A percentile compares a stretch with the other conserved stretches of the same genome.
These are phyloP conservation scores for Embiotoca jacksoni DNA, from an alignment of 2,113 vertebrate species.

Conservation along the genomic window DNA sequence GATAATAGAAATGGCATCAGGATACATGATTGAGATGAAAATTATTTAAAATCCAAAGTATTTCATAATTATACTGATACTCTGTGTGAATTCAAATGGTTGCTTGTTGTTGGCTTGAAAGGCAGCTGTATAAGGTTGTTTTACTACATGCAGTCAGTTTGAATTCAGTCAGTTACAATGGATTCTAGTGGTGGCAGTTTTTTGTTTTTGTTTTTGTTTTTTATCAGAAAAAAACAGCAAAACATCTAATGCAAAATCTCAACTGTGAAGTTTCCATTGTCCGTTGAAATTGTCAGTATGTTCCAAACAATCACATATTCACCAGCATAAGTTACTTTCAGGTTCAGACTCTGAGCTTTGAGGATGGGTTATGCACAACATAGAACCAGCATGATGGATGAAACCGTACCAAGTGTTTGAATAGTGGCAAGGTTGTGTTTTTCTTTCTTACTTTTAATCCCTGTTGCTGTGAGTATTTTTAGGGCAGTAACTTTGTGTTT, in stretches of 20 bases:
- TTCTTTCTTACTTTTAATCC: constrained; percentile 3
- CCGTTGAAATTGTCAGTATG: not conserved
- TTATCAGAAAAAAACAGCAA: not conserved
- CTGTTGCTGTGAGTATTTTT: constrained; percentile 39
- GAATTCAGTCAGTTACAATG: not conserved
- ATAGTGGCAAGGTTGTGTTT: constrained; percentile 38
- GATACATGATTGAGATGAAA: too few species aligned
- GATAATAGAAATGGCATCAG: too few species aligned
- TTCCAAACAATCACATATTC: not conserved
- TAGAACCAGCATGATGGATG: constrained; percentile 25
- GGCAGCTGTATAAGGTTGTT: not conserved
- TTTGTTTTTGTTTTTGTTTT: not conserved
- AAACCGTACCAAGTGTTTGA: constrained; percentile 25
- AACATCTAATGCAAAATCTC: not conserved
- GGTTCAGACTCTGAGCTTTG: constrained; percentile 10
- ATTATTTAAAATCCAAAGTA: too few species aligned
- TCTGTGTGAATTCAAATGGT: too few species aligned
- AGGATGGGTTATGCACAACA: not conserved
- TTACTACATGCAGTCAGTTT: not conserved
- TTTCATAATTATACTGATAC: too few species aligned
- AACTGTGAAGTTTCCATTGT: constrained; percentile 6
- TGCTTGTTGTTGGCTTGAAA: too few species aligned
- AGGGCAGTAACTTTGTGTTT: constrained; percentile 23
- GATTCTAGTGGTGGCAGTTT: not conserved
- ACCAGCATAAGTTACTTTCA: constrained; percentile 6